Evolutionary conservation across 2,797 vertebrate species (phyloP).

Genomic region (Girardinus metallicus): DNA sequence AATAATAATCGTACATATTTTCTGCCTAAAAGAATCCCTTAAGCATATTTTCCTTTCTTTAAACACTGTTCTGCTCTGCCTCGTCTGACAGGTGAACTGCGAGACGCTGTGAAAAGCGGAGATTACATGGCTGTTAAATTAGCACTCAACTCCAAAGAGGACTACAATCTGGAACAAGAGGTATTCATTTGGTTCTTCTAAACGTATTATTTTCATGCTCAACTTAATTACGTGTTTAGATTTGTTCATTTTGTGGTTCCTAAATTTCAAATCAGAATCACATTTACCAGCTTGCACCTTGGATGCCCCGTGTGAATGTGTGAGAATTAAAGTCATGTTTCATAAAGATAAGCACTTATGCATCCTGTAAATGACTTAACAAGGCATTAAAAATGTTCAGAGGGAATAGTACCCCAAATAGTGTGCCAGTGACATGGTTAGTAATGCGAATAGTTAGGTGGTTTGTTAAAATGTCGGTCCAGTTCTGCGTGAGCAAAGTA

Average conservation of each 20-base stretch:
- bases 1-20: neutral
- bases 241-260: neutral
- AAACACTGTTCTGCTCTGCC: neutral
- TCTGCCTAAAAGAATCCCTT: neutral
- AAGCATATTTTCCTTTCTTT: neutral
- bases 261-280: constrained; percentile 19
- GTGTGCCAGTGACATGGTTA: neutral
- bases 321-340: constrained; percentile 7
- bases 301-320: constrained; percentile 61
- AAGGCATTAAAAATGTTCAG: neutral
- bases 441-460: too few species aligned
- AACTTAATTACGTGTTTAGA: neutral
- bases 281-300: constrained; percentile 67
- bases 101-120: constrained; percentile 96
- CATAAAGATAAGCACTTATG: neutral
- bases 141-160: constrained; percentile 92
- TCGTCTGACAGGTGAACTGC: constrained; percentile 82
- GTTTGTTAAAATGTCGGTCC: neutral
- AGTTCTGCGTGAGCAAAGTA: neutral
- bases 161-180: constrained; percentile 98
- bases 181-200: constrained; percentile 67
- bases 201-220: neutral
- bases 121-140: constrained; percentile 95
- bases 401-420: neutral
- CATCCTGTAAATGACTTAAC: neutral